Base-by-base conservation (phyloP, 2,888 invertebrate species). In the Vanessa cardui region DNA sequence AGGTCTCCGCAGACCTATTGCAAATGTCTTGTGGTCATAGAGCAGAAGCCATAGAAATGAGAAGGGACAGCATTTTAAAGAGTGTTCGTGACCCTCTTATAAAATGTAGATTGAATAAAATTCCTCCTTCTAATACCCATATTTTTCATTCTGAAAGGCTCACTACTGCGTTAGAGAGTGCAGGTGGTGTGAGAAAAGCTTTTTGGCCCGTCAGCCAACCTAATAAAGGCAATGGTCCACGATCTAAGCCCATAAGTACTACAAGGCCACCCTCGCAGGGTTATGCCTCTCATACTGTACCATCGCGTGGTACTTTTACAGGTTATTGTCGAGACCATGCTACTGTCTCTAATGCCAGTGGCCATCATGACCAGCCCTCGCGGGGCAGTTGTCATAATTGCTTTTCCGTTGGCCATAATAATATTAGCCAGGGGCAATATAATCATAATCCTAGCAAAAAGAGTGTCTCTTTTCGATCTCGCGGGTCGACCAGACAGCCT, bases 181-280 rank as follows among this genome's bases (percentile, higher is more conserved):
- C 67, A 2, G 76, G 77, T 8, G 76, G 76, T 4, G 68, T 75
- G 4, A 60, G 73, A 2, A 76, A 75, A 61, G 63, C 44, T 0
- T 75, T 76, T 46, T 74, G 71, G 71, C 72, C 72, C 9, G n/a
- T 6, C 16, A 16, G 46, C 16, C 46, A 46, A n/a, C 2, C 46
- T 2, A 46, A 46, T 46, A 26, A 26, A 26, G 2, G 26, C 26
- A 26, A 26, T 26, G 26, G 26, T 26, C 5, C 26, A 26, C 26
- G 26, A 26, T 5, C 26, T 1, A 26, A 26, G 26, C n/a, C n/a
- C n/a, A 26, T 1, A 2, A 26, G 26, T 26, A 16, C 50, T 50
- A 20, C 15, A 12, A 21, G 21, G 4, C 50, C 12, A 20, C 50
- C 21, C 50, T 20, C 50, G 50, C 50, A 21, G 50, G 20, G 50